phyloP scores from a whole-genome alignment of 2,888 invertebrate species.

The Tetranychus piercei region DNA sequence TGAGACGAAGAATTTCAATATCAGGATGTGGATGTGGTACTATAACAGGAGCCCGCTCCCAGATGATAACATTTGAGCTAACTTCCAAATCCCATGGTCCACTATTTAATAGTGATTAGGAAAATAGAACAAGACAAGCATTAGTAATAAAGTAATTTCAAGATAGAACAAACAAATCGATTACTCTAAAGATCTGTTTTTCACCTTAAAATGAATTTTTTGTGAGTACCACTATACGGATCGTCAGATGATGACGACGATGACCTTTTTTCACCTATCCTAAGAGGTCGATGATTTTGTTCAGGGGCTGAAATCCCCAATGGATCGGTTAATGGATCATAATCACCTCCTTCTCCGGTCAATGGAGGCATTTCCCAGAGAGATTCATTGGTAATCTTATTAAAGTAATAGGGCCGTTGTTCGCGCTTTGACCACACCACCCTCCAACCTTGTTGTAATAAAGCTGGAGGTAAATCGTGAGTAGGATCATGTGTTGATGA shows the following conservation, averaged over 20 bases:
- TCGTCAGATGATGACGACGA: slow-evolving; percentile 41
- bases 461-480: slow-evolving; percentile 44
- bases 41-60: slow-evolving; percentile 63
- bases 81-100: slow-evolving; percentile 75
- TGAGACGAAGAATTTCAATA: slow-evolving; percentile 65
- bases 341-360: slow-evolving; percentile 32
- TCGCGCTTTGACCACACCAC: slow-evolving; percentile 92
- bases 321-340: slow-evolving; percentile 79
- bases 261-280: slow-evolving; percentile 42
- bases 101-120: neutral
- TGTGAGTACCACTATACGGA: slow-evolving; percentile 39
- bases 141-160: too few relatives aligned
- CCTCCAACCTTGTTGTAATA: slow-evolving; percentile 76
- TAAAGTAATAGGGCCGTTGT: slow-evolving; percentile 88
- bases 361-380: slow-evolving; percentile 84
- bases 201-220: slow-evolving; percentile 62
- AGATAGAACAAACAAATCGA: too few relatives aligned
- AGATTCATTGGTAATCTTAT: slow-evolving; percentile 84
- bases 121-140: neutral
- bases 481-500: slow-evolving; percentile 28
- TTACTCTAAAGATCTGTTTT: slow-evolving; percentile 21
- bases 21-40: slow-evolving; percentile 85
- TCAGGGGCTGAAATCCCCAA: slow-evolving; percentile 45
- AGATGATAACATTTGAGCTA: slow-evolving; percentile 71
- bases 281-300: slow-evolving; percentile 24